Conservation (phyloP, 2,113 vertebrate genomes). For the Saiga tatarica region DNA sequence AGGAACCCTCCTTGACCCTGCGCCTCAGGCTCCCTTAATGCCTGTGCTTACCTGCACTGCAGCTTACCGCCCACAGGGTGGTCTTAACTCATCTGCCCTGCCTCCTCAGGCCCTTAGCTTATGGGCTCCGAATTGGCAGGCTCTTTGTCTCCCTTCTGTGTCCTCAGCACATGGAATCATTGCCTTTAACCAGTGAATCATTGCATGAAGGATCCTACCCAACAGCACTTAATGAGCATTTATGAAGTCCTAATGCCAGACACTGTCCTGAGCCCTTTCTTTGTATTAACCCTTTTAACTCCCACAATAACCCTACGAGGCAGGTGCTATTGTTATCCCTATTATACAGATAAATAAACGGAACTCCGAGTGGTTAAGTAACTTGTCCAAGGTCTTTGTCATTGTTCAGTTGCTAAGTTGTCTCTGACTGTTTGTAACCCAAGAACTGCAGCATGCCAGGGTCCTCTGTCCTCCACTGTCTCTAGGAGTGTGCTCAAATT, state of each 20-base stretch:
- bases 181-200: too few species aligned
- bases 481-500: not conserved
- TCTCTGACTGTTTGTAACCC: not conserved
- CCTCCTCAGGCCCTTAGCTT: too few species aligned
- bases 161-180: not conserved
- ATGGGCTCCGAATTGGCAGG: accelerated
- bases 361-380: not conserved
- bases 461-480: not conserved
- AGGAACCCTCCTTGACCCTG: not conserved
- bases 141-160: accelerated
- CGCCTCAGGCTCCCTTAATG: not conserved
- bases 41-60: not conserved
- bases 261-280: not conserved
- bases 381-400: not conserved
- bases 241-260: not conserved
- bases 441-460: not conserved
- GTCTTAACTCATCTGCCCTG: not conserved
- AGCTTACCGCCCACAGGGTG: accelerated
- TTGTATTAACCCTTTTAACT: not conserved
- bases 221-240: not conserved
- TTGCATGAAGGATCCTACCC: not conserved
- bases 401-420: not conserved
- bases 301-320: accelerated
- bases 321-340: too few species aligned
- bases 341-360: not conserved